Evolutionary conservation across 2,888 invertebrate species (phyloP), one percentile per base, ranked within the genome.

Genomic region (Osmoderma eremita): DNA sequence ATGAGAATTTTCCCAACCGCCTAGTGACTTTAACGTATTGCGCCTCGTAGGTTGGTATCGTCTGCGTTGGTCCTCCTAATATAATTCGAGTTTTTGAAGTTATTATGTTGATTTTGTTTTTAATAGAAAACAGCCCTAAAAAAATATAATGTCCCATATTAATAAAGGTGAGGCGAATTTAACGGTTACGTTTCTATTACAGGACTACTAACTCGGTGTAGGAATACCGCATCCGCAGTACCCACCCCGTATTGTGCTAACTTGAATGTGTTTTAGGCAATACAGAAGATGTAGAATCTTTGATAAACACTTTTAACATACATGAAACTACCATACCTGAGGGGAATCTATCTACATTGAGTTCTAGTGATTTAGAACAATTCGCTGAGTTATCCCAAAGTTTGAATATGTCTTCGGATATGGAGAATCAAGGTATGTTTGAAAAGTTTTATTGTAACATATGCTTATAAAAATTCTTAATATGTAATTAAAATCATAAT

Each of bases 381-480:
- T 74, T 81, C 41, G 78, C 77, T 15, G 78, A 81, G 67, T 71
- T 80, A 42, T 79, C 81, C 3, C 76, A 80, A 17, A 79, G 79
- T 69, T 70, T 81, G 65, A 75, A 77, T 50, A 71, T 80, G 54
- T 72, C 73, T 20, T 74, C 75, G 24, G 77, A 77, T 24, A 77
- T 79, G 75, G 80, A 79, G 62, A 77, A 76, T 67, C 78, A 79
- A 71, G 77, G 78, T 78, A 72, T 53, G 10, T 41, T 41, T 53
- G 20, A 30, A 30, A 1, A 30, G 38, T 17, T 42, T 42, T n/a
- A 42, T 30, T 10, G 10, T 30, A 30, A 2, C 1, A 30, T 30
- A 10, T 30, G 2, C 10, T 4, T 24, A 24, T 5, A 24, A 24
- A 30, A 8, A 30, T 30, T 30, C 1, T 30, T 30, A 6, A 6